phyloP scores from a whole-genome alignment of 1,140 invertebrate genomes.

The Caenorhabditis brenneri region DNA sequence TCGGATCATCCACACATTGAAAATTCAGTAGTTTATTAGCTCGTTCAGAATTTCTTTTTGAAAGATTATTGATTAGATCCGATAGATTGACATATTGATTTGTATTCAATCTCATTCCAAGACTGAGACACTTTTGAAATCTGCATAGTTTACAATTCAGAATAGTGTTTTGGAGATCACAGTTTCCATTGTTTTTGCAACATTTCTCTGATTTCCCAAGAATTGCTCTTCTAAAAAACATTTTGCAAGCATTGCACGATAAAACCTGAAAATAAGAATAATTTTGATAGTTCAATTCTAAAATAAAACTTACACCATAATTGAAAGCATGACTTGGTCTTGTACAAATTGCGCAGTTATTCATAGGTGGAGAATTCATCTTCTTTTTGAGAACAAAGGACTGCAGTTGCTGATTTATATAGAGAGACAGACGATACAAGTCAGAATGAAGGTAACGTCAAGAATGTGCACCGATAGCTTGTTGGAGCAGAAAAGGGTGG shows the following conservation, averaged over 20 bases:
- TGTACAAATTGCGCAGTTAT: not conserved
- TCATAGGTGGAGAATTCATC: not conserved
- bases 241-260: slow-evolving; percentile 19
- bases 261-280: not conserved
- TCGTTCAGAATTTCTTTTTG: not conserved
- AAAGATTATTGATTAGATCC: not conserved
- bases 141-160: not conserved
- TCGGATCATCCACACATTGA: not conserved
- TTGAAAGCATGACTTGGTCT: not conserved
- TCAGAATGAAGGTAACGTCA: not conserved
- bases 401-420: not conserved
- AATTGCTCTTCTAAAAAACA: slow-evolving; percentile 17
- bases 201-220: slow-evolving; percentile 25
- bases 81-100: slow-evolving; percentile 16
- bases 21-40: not conserved
- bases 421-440: not conserved
- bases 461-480: not conserved
- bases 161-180: not conserved
- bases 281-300: not conserved
- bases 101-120: slow-evolving; percentile 1
- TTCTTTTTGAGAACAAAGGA: not conserved
- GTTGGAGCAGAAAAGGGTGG: not conserved
- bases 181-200: not conserved
- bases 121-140: not conserved
- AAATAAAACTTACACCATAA: not conserved